Evolutionary conservation across 2,113 vertebrate species (phyloP), one percentile per base, ranked within the genome.

Genomic region (Polypterus bichir): DNA sequence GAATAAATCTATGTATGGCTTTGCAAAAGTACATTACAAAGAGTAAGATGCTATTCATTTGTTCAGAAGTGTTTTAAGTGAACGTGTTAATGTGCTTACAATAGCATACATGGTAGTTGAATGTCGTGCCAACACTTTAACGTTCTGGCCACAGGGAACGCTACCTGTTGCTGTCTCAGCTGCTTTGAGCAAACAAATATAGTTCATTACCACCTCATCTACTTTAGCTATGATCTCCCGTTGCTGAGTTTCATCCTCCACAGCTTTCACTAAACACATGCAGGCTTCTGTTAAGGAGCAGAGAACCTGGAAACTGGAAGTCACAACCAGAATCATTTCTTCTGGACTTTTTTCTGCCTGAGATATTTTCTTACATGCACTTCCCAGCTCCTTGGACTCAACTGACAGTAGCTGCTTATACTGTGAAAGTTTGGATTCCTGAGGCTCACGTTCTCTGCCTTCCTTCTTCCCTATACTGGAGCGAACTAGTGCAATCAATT

Each of bases 231-330:
- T 86, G 73, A 93, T 84, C 78, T 90, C 86, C 46, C 80, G 81
- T 69, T 78, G 87, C 81, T 89, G 80, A 58, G 73, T 76, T 81
- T 91, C 85, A 3, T 75, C 78, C 79, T 83, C 83, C 83, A 92
- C 85, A 27, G 89, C 86, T 79, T 92, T 92, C 79, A 89, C 86
- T 65, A 95, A 88, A 72, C 85, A 88, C 89, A 94, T 92, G 91
- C 92, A 93, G 76, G 91, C 92, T 82, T 97, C 89, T 66, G 88
- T 89, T 66, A 94, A 81, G 79, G 91, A 92, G 79, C 93, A 97
- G 76, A 94, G 88, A 68, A 92, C 90, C 84, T 94, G 90, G 77
- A 94, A 95, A 83, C 92, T 95, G 82, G 91, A 91, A 62, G 89
- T 92, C 87, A 95, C 88, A 59, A 91, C 92, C 81, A 88, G 82